A percentile compares a stretch with the other conserved stretches of the same genome.
These are phyloP conservation scores for Drusus annulatus DNA, from an alignment of 1,140 invertebrate genomes.

Conservation along the genomic window DNA sequence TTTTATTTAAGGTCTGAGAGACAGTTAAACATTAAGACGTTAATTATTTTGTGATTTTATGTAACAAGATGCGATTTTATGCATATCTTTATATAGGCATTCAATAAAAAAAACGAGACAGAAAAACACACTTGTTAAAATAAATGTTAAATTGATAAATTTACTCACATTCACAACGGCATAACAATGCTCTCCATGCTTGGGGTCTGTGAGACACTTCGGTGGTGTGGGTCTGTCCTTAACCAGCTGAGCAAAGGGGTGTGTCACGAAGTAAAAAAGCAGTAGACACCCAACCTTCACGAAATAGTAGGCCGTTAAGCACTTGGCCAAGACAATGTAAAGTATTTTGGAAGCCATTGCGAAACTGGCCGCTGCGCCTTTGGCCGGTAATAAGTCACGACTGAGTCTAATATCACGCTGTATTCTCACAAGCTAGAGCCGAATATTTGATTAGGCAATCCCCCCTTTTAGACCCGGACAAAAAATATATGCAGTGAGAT, in stretches of 20 bases:
- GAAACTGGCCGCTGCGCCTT: neutral
- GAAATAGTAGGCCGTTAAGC: constrained; percentile 25
- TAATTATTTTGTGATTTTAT: too few species aligned
- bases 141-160: too few species aligned
- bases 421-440: too few species aligned
- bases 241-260: constrained; percentile 62
- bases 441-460: too few species aligned
- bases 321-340: neutral
- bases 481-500: too few species aligned
- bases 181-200: constrained; percentile 68
- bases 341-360: neutral
- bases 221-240: constrained; percentile 60
- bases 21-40: too few species aligned
- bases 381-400: neutral
- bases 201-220: constrained; percentile 62
- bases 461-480: too few species aligned
- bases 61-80: too few species aligned
- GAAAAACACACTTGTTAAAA: too few species aligned
- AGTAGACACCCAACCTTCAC: constrained; percentile 16
- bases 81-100: too few species aligned
- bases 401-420: neutral
- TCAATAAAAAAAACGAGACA: too few species aligned
- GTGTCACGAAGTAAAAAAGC: constrained; percentile 60
- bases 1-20: too few species aligned
- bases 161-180: constrained; percentile 69